Evolutionary conservation across 2,888 invertebrate genomes (phyloP).

Genomic region (Phortica okadai): DNA sequence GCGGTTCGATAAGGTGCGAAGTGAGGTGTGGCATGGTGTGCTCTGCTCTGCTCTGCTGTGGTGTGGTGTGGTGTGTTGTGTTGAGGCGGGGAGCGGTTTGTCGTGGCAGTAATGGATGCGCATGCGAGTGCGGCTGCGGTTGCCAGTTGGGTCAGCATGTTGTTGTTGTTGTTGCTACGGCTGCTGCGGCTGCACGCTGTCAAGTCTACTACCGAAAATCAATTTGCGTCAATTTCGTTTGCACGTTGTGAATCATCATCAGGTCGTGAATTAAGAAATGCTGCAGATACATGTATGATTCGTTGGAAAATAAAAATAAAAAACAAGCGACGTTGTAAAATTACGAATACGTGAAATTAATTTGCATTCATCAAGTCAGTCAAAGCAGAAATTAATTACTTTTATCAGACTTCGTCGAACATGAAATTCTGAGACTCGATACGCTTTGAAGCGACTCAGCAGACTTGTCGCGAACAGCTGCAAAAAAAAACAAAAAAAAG

Average conservation of each 20-base stretch:
- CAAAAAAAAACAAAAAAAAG: background rate
- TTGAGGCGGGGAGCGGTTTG: background rate
- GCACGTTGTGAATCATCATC: constrained; percentile 44
- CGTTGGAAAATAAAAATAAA: constrained; percentile 45
- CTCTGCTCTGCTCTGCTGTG: background rate
- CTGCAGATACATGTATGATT: background rate
- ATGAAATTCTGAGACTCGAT: background rate
- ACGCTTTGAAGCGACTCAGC: background rate
- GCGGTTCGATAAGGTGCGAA: constrained; percentile 46
- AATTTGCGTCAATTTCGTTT: constrained; percentile 49
- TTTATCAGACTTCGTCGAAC: constrained; percentile 28
- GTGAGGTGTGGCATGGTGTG: background rate
- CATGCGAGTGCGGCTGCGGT: constrained; percentile 49
- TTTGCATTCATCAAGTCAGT: constrained; percentile 58
- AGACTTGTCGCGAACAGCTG: constrained; percentile 23
- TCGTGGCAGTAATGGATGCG: constrained; percentile 17
- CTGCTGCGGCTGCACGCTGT: constrained; percentile 27
- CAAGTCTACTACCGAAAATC: constrained; percentile 44
- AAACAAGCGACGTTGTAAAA: constrained; percentile 35
- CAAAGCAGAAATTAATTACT: constrained; percentile 60
- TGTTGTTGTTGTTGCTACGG: constrained; percentile 45
- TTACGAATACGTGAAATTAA: constrained; percentile 54
- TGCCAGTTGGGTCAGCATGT: constrained; percentile 48
- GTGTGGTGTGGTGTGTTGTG: background rate
- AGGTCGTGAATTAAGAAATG: constrained; percentile 10